Percentiles rank a stretch among this genome's conserved stretches.
Conservation (phyloP, 2,888 invertebrate species). For the Polymixis flavicincta region DNA sequence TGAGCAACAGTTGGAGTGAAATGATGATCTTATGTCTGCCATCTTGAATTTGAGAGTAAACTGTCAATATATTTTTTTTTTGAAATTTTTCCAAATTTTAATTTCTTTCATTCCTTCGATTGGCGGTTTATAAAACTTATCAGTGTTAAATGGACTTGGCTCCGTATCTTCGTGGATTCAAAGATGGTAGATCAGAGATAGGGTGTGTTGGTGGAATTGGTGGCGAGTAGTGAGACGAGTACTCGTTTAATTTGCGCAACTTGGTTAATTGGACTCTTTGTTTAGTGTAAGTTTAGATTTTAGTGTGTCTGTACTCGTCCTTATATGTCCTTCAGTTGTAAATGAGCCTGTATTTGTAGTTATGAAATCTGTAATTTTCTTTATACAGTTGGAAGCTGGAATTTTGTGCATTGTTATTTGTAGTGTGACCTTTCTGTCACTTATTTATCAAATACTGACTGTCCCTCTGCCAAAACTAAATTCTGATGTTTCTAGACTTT, state of each 20-base stretch:
- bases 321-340: constrained; percentile 70
- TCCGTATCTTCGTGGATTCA: constrained; percentile 16
- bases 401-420: not conserved
- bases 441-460: not conserved
- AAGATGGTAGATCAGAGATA: constrained; percentile 64
- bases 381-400: not conserved
- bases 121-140: not conserved
- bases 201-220: constrained; percentile 70
- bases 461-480: not conserved
- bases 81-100: not conserved
- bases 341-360: constrained; percentile 32
- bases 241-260: constrained; percentile 88
- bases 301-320: constrained; percentile 83
- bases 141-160: not conserved
- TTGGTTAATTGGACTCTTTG: constrained; percentile 80
- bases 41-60: constrained; percentile 50
- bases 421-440: not conserved
- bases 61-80: constrained; percentile 7
- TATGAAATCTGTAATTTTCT: constrained; percentile 15
- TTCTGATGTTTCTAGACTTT: not conserved
- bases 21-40: constrained; percentile 60
- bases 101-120: not conserved
- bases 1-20: constrained; percentile 51
- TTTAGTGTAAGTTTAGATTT: constrained; percentile 80
- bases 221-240: constrained; percentile 84